These are phyloP conservation scores for Ischnura elegans DNA, from an alignment of 2,888 invertebrate species.

Conservation along the genomic window DNA sequence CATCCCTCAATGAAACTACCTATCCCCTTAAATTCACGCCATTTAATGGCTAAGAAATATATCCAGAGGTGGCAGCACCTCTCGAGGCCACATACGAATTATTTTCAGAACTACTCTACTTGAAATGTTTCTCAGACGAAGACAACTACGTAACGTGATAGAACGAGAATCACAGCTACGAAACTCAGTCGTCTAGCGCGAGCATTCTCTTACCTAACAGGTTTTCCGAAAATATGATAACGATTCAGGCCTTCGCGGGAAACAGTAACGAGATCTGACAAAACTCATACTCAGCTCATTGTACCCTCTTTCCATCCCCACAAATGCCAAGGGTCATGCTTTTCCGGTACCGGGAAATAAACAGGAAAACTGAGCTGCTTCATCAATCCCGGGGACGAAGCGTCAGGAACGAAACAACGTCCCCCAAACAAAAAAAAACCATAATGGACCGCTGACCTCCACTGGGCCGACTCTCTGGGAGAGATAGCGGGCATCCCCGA, in stretches of 20 bases:
- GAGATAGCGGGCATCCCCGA: background rate
- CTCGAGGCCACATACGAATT: too few relatives aligned
- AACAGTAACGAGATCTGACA: background rate
- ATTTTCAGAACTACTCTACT: too few relatives aligned
- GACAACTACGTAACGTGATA: too few relatives aligned
- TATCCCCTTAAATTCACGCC: too few relatives aligned
- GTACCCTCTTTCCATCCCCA: background rate
- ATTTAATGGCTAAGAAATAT: too few relatives aligned
- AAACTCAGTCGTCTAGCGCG: too few relatives aligned
- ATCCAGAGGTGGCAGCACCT: too few relatives aligned
- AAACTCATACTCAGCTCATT: background rate
- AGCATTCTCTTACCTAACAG: too few relatives aligned
- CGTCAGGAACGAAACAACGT: background rate
- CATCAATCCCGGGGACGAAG: background rate
- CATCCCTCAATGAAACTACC: too few relatives aligned
- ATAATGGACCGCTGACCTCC: background rate
- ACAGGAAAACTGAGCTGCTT: background rate
- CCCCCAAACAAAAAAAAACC: background rate
- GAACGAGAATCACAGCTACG: too few relatives aligned
- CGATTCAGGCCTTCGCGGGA: background rate
- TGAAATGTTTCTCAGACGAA: too few relatives aligned
- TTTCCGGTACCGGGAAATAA: background rate
- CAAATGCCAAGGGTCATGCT: background rate
- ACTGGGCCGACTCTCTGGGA: background rate
- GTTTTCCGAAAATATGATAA: too few relatives aligned